Conservation (phyloP, 2,888 invertebrate genomes). For the Oligia latruncula region DNA sequence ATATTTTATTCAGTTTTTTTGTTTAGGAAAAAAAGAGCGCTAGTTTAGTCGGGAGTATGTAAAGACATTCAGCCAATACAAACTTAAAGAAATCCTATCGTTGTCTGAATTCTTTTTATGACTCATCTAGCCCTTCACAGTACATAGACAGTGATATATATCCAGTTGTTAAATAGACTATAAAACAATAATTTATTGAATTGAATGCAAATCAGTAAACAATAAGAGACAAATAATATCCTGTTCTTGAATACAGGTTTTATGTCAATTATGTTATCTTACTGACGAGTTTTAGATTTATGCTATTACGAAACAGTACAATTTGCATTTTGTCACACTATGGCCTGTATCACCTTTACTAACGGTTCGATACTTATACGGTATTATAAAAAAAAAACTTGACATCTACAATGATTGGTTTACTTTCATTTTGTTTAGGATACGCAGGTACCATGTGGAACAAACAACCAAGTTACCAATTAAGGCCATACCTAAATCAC, state of each 20-base stretch:
- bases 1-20: too few species aligned
- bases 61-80: too few species aligned
- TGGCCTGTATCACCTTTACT: background rate
- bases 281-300: constrained; percentile 40
- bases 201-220: background rate
- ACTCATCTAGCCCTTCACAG: too few species aligned
- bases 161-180: background rate
- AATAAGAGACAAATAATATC: background rate
- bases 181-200: constrained; percentile 10
- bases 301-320: constrained; percentile 22
- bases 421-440: background rate
- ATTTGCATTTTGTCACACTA: constrained; percentile 43
- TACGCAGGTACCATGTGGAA: background rate
- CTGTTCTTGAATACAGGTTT: background rate
- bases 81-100: too few species aligned
- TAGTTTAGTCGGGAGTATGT: too few species aligned
- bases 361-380: background rate
- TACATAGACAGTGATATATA: background rate
- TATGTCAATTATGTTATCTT: background rate
- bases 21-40: too few species aligned
- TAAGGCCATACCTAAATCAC: constrained; percentile 2
- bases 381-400: background rate
- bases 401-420: background rate
- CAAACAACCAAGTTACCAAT: background rate
- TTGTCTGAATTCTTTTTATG: too few species aligned